Percentiles rank a stretch among this genome's conserved stretches.
These are phyloP conservation scores for Cryptocephalus primarius DNA, from an alignment of 2,888 invertebrate species.

Conservation along the genomic window DNA sequence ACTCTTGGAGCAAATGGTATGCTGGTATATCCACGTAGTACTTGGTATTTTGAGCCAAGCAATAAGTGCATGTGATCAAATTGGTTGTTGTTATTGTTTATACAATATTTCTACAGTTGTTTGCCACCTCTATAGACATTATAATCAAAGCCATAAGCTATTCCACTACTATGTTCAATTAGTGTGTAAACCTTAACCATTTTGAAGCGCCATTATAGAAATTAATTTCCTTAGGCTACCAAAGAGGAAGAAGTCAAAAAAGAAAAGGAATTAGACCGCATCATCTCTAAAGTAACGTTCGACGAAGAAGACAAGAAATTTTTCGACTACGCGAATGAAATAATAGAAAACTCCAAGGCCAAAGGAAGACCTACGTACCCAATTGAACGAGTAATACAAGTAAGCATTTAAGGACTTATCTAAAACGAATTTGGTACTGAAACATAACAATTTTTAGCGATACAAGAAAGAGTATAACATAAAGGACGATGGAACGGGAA, in stretches of 20 bases:
- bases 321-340: conserved; percentile 40
- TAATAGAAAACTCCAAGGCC: conserved; percentile 38
- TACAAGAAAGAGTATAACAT: no score
- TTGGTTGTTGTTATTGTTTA: no score
- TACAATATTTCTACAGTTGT: not conserved
- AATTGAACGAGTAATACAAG: conserved; percentile 37
- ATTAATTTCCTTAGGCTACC: conserved; percentile 16
- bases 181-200: no score
- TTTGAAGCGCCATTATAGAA: not conserved
- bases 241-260: conserved; percentile 12
- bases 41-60: not conserved
- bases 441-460: no score
- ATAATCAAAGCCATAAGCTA: no score
- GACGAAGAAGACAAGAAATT: conserved; percentile 42
- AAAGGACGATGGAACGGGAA: no score
- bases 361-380: conserved; percentile 37
- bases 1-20: conserved; percentile 41
- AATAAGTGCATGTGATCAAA: no score
- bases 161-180: no score
- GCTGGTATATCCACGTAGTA: conserved; percentile 11
- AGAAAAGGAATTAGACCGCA: conserved; percentile 32
- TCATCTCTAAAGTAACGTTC: conserved; percentile 30
- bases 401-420: conserved; percentile 1
- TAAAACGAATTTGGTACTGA: no score
- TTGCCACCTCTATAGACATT: not conserved